Percentiles rank a stretch among this genome's conserved stretches.
Conservation (phyloP, 1,140 invertebrate genomes). For the Ruditapes philippinarum region DNA sequence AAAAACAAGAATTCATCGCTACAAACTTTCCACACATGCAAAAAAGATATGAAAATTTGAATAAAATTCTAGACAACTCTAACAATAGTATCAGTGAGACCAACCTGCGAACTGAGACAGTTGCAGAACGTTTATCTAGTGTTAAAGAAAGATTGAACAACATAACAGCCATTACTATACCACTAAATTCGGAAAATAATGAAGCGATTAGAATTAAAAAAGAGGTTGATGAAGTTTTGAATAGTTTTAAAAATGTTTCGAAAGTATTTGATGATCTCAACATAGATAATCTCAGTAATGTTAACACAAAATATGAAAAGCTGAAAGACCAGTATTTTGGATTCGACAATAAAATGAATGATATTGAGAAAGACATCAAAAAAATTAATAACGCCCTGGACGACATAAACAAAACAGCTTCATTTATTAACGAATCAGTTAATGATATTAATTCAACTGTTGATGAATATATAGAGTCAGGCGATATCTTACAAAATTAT, state of each 20-base stretch:
- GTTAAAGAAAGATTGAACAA: constrained; percentile 22
- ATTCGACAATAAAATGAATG: neutral
- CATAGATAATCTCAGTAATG: neutral
- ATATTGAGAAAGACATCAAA: neutral
- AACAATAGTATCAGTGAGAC: neutral
- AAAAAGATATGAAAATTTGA: constrained; percentile 16
- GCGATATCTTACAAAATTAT: neutral
- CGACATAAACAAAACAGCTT: neutral
- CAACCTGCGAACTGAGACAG: neutral
- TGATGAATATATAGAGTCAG: constrained; percentile 15
- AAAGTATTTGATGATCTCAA: neutral
- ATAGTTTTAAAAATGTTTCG: constrained; percentile 14
- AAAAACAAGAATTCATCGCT: constrained; percentile 40
- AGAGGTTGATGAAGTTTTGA: neutral
- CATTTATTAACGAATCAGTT: neutral
- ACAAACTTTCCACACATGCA: constrained; percentile 48
- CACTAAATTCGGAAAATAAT: constrained; percentile 2
- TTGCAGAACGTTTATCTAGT: neutral
- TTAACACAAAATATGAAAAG: constrained; percentile 3
- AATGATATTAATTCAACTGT: constrained; percentile 57
- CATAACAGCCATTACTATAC: constrained; percentile 25
- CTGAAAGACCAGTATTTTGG: neutral
- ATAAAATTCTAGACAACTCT: neutral
- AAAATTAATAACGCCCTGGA: neutral
- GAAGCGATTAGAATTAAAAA: neutral